Percentiles rank a stretch among this genome's conserved stretches.
Conservation (phyloP, 2,888 invertebrate species). For the Tiphia femorata region DNA sequence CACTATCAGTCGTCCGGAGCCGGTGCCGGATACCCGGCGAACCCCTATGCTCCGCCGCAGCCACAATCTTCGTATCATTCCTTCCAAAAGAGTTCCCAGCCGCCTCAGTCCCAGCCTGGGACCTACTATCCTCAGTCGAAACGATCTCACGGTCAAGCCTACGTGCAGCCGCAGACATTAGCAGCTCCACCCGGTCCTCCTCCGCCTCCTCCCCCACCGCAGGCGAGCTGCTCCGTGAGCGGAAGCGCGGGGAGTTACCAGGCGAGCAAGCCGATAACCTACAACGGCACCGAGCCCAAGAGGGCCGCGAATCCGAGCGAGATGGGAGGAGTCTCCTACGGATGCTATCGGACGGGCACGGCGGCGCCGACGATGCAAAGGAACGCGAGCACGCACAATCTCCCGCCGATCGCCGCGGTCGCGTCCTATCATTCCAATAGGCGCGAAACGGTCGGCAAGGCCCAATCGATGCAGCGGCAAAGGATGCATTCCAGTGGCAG, state of each 20-base stretch:
- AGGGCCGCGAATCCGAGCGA: slow-evolving; percentile 46
- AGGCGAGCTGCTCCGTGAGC: slow-evolving; percentile 27
- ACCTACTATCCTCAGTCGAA: slow-evolving; percentile 49
- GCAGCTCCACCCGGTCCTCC: slow-evolving; percentile 12
- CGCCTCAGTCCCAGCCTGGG: slow-evolving; percentile 38
- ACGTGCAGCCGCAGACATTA: slow-evolving; percentile 40
- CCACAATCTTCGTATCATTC: slow-evolving; percentile 62
- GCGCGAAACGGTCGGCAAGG: slow-evolving; percentile 54
- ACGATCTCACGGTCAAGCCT: slow-evolving; percentile 45
- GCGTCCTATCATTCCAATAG: slow-evolving; percentile 70
- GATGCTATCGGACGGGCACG: no score
- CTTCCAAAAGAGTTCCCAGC: slow-evolving; percentile 58
- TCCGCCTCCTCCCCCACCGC: slow-evolving; percentile 31
- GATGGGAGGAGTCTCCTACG: slow-evolving; percentile 37
- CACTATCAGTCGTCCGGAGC: no score
- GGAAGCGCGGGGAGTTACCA: slow-evolving; percentile 36
- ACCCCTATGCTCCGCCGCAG: slow-evolving; percentile 64
- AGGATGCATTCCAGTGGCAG: slow-evolving; percentile 35
- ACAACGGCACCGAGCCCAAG: slow-evolving; percentile 58
- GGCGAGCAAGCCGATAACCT: slow-evolving; percentile 46
- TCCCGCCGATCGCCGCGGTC: slow-evolving; percentile 71
- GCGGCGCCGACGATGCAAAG: slow-evolving; percentile 45
- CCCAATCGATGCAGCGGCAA: slow-evolving; percentile 48
- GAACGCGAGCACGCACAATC: slow-evolving; percentile 68
- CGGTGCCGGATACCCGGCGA: slow-evolving; percentile 57